These are phyloP conservation scores for Siniperca undulata DNA, from an alignment of 2,797 vertebrate species.

Conservation along the genomic window DNA sequence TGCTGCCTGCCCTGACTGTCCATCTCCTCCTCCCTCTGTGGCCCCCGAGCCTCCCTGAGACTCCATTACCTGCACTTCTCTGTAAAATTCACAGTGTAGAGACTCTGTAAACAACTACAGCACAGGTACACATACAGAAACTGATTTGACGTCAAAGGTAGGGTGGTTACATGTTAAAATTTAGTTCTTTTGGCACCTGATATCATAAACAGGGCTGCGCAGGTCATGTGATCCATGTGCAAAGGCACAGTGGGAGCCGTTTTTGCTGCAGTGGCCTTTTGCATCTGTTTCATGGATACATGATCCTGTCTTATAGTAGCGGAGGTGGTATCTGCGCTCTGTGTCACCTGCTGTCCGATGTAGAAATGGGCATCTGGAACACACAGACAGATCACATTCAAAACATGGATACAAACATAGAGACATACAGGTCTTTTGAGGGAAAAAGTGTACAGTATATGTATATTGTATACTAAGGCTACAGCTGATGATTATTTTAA, in stretches of 20 bases:
- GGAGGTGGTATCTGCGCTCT: conserved; percentile 96
- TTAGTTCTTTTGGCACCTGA: conserved; percentile 85
- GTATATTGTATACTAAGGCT: not conserved
- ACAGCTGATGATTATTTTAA: not conserved
- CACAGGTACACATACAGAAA: not conserved
- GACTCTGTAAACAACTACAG: not conserved
- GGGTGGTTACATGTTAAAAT: rapidly evolving
- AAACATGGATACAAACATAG: not conserved
- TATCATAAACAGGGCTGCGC: conserved; percentile 95
- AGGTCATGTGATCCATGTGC: conserved; percentile 98
- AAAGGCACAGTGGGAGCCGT: conserved; percentile 97
- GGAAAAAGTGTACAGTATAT: not conserved
- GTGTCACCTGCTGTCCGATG: conserved; percentile 98
- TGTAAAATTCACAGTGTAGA: conserved; percentile 64
- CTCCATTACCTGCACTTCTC: conserved; percentile 97
- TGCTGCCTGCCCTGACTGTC: conserved; percentile 94
- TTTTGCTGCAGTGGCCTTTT: conserved; percentile 98
- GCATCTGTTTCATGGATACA: conserved; percentile 98
- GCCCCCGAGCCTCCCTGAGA: conserved; percentile 92
- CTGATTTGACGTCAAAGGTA: not conserved
- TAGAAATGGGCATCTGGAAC: conserved; percentile 92
- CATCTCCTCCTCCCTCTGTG: conserved; percentile 91
- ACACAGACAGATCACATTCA: conserved; percentile 1
- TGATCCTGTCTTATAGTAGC: conserved; percentile 98
- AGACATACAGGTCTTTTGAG: not conserved